Conservation (phyloP, 2,888 invertebrate genomes). For the Drosophila antonietae region DNA sequence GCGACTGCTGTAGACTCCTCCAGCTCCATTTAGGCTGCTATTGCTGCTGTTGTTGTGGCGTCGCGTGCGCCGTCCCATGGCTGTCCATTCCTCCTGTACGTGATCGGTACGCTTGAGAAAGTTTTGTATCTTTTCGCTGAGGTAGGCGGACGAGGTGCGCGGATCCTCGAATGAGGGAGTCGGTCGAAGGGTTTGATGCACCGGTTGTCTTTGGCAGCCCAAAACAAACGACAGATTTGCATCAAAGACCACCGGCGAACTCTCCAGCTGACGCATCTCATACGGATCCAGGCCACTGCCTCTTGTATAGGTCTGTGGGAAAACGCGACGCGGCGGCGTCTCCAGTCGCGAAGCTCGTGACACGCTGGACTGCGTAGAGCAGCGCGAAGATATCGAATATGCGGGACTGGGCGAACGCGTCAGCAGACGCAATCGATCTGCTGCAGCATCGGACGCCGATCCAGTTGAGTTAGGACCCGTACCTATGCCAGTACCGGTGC, state of each 20-base stretch:
- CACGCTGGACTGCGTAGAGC: constrained; percentile 64
- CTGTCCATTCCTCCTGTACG: constrained; percentile 94
- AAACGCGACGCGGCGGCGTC: constrained; percentile 87
- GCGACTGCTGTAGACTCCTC: constrained; percentile 73
- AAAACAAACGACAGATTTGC: constrained; percentile 92
- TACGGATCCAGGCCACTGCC: constrained; percentile 86
- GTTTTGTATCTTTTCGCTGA: constrained; percentile 91
- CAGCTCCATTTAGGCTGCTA: constrained; percentile 42
- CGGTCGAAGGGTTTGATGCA: constrained; percentile 89
- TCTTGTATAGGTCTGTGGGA: constrained; percentile 87
- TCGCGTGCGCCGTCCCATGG: constrained; percentile 86
- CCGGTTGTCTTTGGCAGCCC: constrained; percentile 89
- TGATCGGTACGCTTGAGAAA: constrained; percentile 94
- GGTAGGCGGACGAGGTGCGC: constrained; percentile 90
- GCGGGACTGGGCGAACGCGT: constrained; percentile 87
- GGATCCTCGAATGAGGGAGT: constrained; percentile 91
- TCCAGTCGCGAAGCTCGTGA: constrained; percentile 67
- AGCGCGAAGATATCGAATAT: constrained; percentile 77
- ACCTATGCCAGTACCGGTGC: constrained; percentile 30
- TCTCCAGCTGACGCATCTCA: constrained; percentile 88
- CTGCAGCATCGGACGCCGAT: constrained; percentile 35
- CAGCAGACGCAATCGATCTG: constrained; percentile 68
- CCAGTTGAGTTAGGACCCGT: constrained; percentile 3
- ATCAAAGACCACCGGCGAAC: constrained; percentile 92
- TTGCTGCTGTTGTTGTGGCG: constrained; percentile 53